A percentile compares a stretch with the other conserved stretches of the same genome.
Evolutionary conservation across 2,888 invertebrate species (phyloP).

Genomic region (Tiliacea aurago): DNA sequence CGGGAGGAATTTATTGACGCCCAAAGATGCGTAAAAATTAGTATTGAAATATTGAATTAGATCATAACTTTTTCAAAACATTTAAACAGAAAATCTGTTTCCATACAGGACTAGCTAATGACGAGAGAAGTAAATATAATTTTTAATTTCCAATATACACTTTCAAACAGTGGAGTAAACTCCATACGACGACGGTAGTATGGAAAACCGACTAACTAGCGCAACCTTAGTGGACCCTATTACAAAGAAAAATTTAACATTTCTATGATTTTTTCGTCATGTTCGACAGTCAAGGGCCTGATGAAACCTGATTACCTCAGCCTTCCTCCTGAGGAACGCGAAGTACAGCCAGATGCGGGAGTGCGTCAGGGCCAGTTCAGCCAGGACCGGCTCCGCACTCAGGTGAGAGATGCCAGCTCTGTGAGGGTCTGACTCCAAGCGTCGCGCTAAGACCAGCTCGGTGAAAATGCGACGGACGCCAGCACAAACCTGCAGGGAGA

Average conservation of each 20-base stretch:
- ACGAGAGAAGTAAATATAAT: too few species aligned
- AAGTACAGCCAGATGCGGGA: slow-evolving; percentile 97
- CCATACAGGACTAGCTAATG: too few species aligned
- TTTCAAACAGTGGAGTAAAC: too few species aligned
- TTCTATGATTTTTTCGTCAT: not conserved
- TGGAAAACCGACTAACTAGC: too few species aligned
- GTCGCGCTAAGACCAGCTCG: slow-evolving; percentile 69
- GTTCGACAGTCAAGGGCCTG: not conserved
- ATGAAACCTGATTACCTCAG: slow-evolving; percentile 84
- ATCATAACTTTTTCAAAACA: too few species aligned
- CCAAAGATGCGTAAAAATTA: too few species aligned
- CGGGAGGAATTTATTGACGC: too few species aligned
- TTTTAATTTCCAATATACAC: too few species aligned
- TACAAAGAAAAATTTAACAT: not conserved
- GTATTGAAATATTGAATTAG: too few species aligned
- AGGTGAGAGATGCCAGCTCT: slow-evolving; percentile 62
- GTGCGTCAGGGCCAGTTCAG: slow-evolving; percentile 97
- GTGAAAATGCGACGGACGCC: slow-evolving; percentile 75
- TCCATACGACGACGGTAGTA: too few species aligned
- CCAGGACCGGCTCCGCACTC: slow-evolving; percentile 94
- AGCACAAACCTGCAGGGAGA: slow-evolving; percentile 72
- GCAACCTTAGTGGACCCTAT: not conserved
- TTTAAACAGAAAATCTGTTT: too few species aligned
- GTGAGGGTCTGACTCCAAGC: slow-evolving; percentile 55
- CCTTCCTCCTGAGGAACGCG: slow-evolving; percentile 95